Base-by-base conservation (phyloP, 1,140 invertebrate genomes). In the Penaeus indicus region DNA sequence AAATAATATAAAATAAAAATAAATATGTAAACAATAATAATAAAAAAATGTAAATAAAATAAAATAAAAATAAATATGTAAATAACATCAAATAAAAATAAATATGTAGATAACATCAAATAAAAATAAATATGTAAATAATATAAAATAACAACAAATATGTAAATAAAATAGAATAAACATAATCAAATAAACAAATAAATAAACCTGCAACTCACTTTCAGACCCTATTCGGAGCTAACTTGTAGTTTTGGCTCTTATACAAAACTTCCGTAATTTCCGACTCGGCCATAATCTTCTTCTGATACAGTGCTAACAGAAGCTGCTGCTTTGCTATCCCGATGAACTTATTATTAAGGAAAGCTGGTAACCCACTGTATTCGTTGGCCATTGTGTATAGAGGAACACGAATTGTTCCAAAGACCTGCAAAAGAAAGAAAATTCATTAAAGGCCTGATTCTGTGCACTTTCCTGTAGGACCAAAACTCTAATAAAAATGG, bases 351-450 rank as follows among this genome's bases (percentile, higher is more conserved):
- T 94, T 93, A 38, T 92, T 92, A 0, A 95, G 91, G 91, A 94
- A 95, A 3, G 93, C 92, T 78, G 94, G 94, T 60, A 95, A 93
- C 21, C 94, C 94, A 90, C 93, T 85, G 63, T 92, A 92, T 22
- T 93, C 92, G 92, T 94, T 94, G 18, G 91, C 89, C 93, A 95
- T 94, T 8, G 94, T 94, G 91, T 93, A 94, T 1, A 95, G 91
- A 1, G 94, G 94, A 7, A 94, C 93, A 78, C 94, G 92, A 19
- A 94, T 75, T 22, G 92, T 91, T 3, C 94, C 94, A 78, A 94
- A 89, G 0, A 93, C 93, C 92, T 93, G 91, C 42, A 91, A 91
- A 63, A 61, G 16, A 90, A 8, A 64, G 18, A 64, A 32, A 25
- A 27, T 32, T 27, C 61, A 22, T 32, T 62, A 38, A 85, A 18